Conservation (phyloP, 1,140 invertebrate species). For the Listronotus oregonensis region DNA sequence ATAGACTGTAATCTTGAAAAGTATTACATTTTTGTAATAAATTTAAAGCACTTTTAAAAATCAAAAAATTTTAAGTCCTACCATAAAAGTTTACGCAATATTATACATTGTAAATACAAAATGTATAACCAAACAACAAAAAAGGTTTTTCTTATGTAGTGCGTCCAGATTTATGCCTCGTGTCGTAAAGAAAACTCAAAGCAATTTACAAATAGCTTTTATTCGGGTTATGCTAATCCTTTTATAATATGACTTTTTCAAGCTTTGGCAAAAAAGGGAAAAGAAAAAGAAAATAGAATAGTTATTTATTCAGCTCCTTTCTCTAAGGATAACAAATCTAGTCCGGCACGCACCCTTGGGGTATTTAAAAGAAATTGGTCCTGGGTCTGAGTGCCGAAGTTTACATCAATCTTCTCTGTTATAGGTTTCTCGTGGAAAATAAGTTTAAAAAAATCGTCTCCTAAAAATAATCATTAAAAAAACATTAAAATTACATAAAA, state of each 20-base stretch:
- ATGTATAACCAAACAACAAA: not conserved
- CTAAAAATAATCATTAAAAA: too few species aligned
- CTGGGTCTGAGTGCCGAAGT: conserved; percentile 33
- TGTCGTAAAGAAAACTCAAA: conserved; percentile 27
- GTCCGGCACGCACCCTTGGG: conserved; percentile 37
- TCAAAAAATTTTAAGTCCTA: too few species aligned
- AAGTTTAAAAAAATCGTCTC: not conserved
- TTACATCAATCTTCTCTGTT: conserved; percentile 15
- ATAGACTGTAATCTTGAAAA: too few species aligned
- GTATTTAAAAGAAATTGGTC: conserved; percentile 38
- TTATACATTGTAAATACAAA: too few species aligned
- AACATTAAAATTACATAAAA: too few species aligned
- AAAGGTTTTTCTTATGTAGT: not conserved
- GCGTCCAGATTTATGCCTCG: conserved; percentile 21
- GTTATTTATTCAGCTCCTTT: conserved; percentile 36
- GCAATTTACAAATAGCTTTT: conserved; percentile 38
- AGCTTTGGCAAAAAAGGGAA: conserved; percentile 18
- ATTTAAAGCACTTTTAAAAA: too few species aligned
- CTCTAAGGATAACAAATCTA: conserved; percentile 40
- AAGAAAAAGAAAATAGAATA: conserved; percentile 35
- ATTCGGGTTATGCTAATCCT: conserved; percentile 35
- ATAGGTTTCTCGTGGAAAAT: too few species aligned
- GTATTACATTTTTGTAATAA: too few species aligned
- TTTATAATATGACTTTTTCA: conserved; percentile 31
- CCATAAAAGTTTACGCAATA: too few species aligned